Evolutionary conservation across 2,888 invertebrate species (phyloP).

Genomic region (Hirtodrosophila histrioides): DNA sequence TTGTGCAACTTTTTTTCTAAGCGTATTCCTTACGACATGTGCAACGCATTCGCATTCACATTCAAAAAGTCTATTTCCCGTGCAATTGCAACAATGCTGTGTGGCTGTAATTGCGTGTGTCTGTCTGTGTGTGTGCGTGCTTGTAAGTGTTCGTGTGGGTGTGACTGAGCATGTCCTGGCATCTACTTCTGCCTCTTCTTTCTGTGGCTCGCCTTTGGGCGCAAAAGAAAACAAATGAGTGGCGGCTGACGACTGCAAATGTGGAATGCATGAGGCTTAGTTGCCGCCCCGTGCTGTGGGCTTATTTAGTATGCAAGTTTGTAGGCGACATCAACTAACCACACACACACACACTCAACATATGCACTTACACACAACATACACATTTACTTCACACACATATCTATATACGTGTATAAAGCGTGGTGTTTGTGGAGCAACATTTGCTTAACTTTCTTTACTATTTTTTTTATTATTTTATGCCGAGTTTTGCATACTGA

Average conservation of each 20-base stretch:
- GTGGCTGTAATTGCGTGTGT: conserved; percentile 46
- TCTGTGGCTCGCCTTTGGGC: conserved; percentile 62
- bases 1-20: conserved; percentile 64
- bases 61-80: conserved; percentile 78
- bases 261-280: conserved; percentile 58
- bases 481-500: conserved; percentile 1
- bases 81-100: conserved; percentile 75
- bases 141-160: conserved; percentile 32
- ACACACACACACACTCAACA: conserved; percentile 21
- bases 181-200: conserved; percentile 15
- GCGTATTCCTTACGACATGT: conserved; percentile 73
- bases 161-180: conserved; percentile 44
- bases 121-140: conserved; percentile 20
- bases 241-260: conserved; percentile 69
- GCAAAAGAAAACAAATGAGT: conserved; percentile 75
- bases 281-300: conserved; percentile 25
- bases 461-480: neutral
- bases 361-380: conserved; percentile 7
- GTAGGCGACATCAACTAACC: conserved; percentile 71
- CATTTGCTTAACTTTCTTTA: neutral
- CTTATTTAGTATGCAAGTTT: conserved; percentile 79
- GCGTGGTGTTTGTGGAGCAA: neutral
- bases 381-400: too few relatives aligned
- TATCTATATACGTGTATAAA: neutral
- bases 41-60: conserved; percentile 61